Evolutionary conservation across 2,113 vertebrate genomes (phyloP).

Genomic region (Odobenus rosmarus): DNA sequence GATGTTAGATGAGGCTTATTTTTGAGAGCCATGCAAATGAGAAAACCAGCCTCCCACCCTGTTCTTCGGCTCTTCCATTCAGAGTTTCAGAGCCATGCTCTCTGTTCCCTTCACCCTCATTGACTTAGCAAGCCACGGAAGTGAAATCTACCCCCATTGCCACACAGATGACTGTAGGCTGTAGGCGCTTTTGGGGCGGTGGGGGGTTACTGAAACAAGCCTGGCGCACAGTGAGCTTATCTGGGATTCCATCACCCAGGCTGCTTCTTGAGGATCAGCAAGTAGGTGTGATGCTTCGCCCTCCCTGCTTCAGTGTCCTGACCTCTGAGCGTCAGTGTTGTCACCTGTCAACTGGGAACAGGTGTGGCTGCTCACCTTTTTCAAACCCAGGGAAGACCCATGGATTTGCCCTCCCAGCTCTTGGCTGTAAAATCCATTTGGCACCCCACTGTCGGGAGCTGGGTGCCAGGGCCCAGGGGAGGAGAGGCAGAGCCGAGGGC

Average conservation of each 20-base stretch:
- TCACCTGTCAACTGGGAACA: neutral
- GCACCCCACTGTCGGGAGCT: neutral
- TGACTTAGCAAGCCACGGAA: neutral
- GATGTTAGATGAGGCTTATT: neutral
- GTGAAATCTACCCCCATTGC: neutral
- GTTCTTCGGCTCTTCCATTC: neutral
- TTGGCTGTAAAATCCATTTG: neutral
- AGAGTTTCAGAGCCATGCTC: neutral
- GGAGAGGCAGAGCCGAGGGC: neutral
- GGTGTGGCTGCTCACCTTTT: neutral
- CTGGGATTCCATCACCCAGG: no score
- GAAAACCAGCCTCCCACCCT: neutral
- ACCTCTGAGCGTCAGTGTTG: neutral
- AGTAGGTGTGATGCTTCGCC: neutral
- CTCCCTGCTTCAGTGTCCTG: neutral
- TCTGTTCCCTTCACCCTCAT: neutral
- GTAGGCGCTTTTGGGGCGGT: neutral
- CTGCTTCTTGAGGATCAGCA: neutral
- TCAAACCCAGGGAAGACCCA: neutral
- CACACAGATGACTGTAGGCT: neutral
- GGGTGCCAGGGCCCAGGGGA: neutral
- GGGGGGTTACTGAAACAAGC: neutral
- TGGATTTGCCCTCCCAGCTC: neutral
- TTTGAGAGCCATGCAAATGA: constrained; percentile 21
- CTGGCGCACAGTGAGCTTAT: neutral